phyloP scores from a whole-genome alignment of 1,140 invertebrate genomes.

The Aphelinus certus region DNA sequence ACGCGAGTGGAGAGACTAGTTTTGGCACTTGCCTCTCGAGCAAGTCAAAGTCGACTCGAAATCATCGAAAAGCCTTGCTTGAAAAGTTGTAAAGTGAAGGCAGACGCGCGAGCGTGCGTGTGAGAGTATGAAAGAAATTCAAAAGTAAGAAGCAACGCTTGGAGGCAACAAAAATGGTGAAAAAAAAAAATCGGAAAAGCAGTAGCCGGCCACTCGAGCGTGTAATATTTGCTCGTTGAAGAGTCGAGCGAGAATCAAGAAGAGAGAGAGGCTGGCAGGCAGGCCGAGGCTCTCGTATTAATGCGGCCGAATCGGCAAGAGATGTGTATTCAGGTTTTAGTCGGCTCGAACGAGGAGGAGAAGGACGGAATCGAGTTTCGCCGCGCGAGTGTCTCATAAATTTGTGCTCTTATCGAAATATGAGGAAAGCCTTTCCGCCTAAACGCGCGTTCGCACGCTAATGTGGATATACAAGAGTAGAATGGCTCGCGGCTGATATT shows the following conservation, averaged over 20 bases:
- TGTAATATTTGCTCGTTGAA: constrained; percentile 21
- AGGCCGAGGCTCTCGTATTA: constrained; percentile 8
- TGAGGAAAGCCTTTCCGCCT: constrained; percentile 29
- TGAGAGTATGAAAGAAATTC: too few relatives aligned
- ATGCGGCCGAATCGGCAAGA: constrained; percentile 15
- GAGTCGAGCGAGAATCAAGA: not conserved
- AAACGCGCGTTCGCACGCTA: not conserved
- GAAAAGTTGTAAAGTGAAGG: too few relatives aligned
- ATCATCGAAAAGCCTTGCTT: too few relatives aligned
- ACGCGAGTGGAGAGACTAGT: too few relatives aligned
- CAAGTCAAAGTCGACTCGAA: too few relatives aligned
- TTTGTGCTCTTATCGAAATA: constrained; percentile 38
- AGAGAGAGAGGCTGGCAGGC: not conserved
- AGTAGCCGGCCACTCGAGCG: constrained; percentile 14
- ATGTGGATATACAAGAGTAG: not conserved
- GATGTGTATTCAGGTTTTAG: constrained; percentile 1
- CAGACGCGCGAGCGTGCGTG: too few relatives aligned
- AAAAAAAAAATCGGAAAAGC: constrained; percentile 13
- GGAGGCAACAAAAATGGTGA: too few relatives aligned
- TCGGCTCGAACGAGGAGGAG: not conserved
- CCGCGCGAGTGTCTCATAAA: constrained; percentile 30
- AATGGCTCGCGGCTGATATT: too few relatives aligned
- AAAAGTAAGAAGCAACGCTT: too few relatives aligned
- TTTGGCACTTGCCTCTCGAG: too few relatives aligned
- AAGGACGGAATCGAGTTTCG: constrained; percentile 20